phyloP scores from a whole-genome alignment of 2,797 vertebrate species.

The Etheostoma nigrum region DNA sequence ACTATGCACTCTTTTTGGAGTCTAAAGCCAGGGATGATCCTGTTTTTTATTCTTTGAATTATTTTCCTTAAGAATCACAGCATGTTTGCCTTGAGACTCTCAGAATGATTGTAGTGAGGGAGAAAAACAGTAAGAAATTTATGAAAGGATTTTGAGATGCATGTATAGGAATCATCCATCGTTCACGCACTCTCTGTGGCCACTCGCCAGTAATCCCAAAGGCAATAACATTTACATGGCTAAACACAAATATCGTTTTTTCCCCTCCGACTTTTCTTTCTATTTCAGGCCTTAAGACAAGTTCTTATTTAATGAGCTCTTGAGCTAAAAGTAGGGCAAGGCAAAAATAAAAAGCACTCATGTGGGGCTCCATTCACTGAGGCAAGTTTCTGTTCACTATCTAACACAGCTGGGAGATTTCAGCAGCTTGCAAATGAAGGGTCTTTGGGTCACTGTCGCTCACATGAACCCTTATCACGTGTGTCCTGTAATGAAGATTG shows the following conservation, averaged over 20 bases:
- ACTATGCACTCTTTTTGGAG: conserved; percentile 21
- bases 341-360: conserved; percentile 53
- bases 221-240: conserved; percentile 52
- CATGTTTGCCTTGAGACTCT: conserved; percentile 17
- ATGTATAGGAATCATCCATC: conserved; percentile 29
- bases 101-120: background rate
- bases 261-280: conserved; percentile 33
- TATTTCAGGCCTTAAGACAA: conserved; percentile 57
- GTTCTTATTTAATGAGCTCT: conserved; percentile 76
- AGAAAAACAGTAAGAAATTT: conserved; percentile 4
- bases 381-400: conserved; percentile 37
- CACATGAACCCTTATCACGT: conserved; percentile 47
- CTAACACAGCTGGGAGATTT: conserved; percentile 28
- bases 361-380: conserved; percentile 31
- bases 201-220: conserved; percentile 39
- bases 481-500: conserved; percentile 53
- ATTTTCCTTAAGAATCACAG: conserved; percentile 10
- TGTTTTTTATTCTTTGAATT: conserved; percentile 19
- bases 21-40: conserved; percentile 10
- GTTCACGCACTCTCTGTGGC: background rate
- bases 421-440: conserved; percentile 52
- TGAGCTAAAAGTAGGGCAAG: conserved; percentile 71
- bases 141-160: conserved; percentile 29
- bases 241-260: conserved; percentile 58
- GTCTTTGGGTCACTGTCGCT: conserved; percentile 40